Percentiles rank a stretch among this genome's conserved stretches.
Evolutionary conservation across 2,888 invertebrate species (phyloP).

Genomic region (Sphaerophoria taeniata): DNA sequence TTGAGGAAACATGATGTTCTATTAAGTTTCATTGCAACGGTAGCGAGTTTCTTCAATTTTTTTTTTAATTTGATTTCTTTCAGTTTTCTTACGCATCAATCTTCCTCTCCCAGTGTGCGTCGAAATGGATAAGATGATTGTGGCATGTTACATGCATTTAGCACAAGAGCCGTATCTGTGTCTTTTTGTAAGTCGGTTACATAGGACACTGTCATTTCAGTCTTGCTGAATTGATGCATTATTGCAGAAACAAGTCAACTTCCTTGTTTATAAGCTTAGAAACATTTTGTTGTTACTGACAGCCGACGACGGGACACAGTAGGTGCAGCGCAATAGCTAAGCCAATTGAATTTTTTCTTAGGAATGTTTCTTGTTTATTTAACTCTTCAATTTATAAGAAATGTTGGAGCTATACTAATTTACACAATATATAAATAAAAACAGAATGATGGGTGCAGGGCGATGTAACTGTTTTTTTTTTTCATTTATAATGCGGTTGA

Average conservation of each 20-base stretch:
- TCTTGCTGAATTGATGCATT: slow-evolving; percentile 65
- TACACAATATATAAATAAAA: neutral
- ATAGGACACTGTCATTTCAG: slow-evolving; percentile 51
- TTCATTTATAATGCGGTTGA: too few species aligned
- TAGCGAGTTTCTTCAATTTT: slow-evolving; percentile 40
- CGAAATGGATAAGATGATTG: slow-evolving; percentile 69
- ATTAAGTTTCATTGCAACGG: slow-evolving; percentile 70
- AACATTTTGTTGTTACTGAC: slow-evolving; percentile 38
- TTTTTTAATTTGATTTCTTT: slow-evolving; percentile 29
- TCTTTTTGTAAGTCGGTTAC: too few species aligned
- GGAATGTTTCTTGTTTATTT: slow-evolving; percentile 42
- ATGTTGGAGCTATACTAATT: neutral
- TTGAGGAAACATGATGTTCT: slow-evolving; percentile 74
- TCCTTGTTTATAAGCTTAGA: slow-evolving; percentile 49
- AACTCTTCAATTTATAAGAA: slow-evolving; percentile 18
- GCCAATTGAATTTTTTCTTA: slow-evolving; percentile 17
- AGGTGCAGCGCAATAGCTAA: neutral
- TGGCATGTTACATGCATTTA: slow-evolving; percentile 11
- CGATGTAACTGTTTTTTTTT: too few species aligned
- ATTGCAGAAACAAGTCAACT: slow-evolving; percentile 72
- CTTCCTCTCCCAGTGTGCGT: slow-evolving; percentile 55
- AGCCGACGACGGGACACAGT: slow-evolving; percentile 19
- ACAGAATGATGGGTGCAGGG: too few species aligned
- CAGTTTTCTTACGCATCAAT: slow-evolving; percentile 67
- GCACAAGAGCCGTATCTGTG: neutral